Evolutionary conservation across 2,113 vertebrate species (phyloP).

Genomic region (Lepus timidus): DNA sequence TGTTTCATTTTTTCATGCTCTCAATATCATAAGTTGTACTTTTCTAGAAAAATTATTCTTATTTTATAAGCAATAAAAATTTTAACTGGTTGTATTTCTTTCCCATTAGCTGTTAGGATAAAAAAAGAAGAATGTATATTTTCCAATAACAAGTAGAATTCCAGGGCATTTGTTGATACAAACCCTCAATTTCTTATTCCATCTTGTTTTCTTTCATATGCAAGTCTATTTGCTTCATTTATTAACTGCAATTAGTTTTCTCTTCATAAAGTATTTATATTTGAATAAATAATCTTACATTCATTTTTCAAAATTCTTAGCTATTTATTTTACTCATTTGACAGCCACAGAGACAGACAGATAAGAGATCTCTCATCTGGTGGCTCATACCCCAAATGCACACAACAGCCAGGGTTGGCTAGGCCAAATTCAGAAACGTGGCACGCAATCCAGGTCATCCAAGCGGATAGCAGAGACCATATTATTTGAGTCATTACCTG

Average conservation of each 20-base stretch:
- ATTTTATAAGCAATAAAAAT: background rate
- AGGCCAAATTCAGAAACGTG: too few relatives aligned
- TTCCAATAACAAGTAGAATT: background rate
- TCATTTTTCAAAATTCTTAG: background rate
- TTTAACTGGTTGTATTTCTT: constrained; percentile 4
- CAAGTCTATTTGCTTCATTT: background rate
- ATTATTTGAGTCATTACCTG: too few relatives aligned
- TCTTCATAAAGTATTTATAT: background rate
- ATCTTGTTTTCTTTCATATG: background rate
- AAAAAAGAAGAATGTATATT: background rate
- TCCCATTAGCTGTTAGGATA: background rate
- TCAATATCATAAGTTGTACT: background rate
- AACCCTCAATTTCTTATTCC: background rate
- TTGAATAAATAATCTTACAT: constrained; percentile 22
- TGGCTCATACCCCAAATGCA: too few relatives aligned
- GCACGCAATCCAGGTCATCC: too few relatives aligned
- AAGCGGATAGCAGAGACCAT: too few relatives aligned
- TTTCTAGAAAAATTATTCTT: constrained; percentile 46
- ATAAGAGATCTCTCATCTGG: too few relatives aligned
- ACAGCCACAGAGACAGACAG: too few relatives aligned
- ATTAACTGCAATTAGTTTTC: constrained; percentile 34
- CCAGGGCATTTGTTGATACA: background rate
- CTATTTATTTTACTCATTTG: too few relatives aligned
- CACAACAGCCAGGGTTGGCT: too few relatives aligned
- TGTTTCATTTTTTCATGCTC: background rate